Conservation (phyloP, 2,888 invertebrate genomes). For the Linnaemya tessellans region DNA sequence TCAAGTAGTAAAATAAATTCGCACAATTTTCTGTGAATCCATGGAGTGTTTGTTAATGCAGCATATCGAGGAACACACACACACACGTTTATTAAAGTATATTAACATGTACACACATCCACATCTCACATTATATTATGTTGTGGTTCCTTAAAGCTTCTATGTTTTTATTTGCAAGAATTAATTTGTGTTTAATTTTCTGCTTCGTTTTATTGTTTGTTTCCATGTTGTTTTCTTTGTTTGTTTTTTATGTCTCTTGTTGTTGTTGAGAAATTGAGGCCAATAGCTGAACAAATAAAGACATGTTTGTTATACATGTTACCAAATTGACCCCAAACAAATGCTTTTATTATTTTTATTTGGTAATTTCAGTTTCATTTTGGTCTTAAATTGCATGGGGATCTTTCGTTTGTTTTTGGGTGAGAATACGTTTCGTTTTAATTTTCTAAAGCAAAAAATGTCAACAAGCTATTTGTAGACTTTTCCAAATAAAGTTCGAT, state of each 20-base stretch:
- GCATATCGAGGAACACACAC: not conserved
- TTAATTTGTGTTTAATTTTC: constrained; percentile 23
- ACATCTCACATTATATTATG: not conserved
- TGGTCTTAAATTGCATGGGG: not conserved
- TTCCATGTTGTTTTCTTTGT: not conserved
- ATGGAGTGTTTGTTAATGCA: not conserved
- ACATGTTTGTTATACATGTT: constrained; percentile 29
- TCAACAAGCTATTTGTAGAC: constrained; percentile 17
- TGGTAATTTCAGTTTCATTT: constrained; percentile 12
- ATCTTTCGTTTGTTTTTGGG: not conserved
- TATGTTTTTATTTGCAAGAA: constrained; percentile 32
- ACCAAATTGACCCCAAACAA: not conserved
- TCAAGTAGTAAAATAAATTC: not conserved
- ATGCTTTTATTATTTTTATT: constrained; percentile 10
- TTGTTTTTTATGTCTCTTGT: not conserved
- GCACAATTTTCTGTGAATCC: not conserved
- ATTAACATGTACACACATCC: not conserved
- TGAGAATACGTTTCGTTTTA: not conserved
- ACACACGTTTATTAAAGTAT: not conserved
- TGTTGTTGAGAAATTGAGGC: constrained; percentile 12
- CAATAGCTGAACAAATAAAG: constrained; percentile 48
- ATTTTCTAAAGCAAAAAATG: constrained; percentile 4
- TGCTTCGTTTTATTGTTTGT: not conserved
- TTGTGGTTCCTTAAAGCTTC: constrained; percentile 17
- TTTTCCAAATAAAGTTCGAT: not conserved